Conservation (phyloP, 2,113 vertebrate genomes). For the Oxyruncus cristatus region DNA sequence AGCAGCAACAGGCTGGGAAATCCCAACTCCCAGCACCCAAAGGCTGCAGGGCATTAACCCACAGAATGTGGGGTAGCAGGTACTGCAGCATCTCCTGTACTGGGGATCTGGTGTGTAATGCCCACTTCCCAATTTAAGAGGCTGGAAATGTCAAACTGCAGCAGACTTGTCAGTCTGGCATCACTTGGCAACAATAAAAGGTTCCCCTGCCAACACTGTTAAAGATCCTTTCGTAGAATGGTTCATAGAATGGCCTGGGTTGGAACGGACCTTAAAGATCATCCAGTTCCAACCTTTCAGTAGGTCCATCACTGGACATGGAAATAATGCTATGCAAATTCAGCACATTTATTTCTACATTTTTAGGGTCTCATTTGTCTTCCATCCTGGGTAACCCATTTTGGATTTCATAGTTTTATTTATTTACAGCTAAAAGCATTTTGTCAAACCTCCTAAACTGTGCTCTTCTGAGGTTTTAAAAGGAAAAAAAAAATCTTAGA, state of each 20-base stretch:
- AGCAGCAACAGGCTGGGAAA: neutral
- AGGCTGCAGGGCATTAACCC: rapidly evolving
- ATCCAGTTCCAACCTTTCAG: neutral
- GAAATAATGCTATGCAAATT: neutral
- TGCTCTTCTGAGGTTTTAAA: neutral
- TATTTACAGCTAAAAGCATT: neutral
- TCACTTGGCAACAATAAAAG: neutral
- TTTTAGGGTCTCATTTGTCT: neutral
- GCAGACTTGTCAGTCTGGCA: neutral
- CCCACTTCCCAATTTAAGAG: neutral
- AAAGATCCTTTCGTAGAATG: neutral
- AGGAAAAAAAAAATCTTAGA: neutral
- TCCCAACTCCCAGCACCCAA: neutral
- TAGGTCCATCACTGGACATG: neutral
- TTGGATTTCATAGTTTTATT: neutral
- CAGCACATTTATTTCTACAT: neutral
- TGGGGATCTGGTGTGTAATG: neutral
- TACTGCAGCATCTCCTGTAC: neutral
- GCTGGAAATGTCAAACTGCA: neutral
- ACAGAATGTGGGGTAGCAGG: rapidly evolving
- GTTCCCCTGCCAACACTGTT: neutral
- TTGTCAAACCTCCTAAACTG: neutral
- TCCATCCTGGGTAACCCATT: neutral
- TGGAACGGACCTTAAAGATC: neutral
- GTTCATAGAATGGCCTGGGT: neutral